phyloP scores from a whole-genome alignment of 2,888 invertebrate species.

The Sminthurides aquaticus region DNA sequence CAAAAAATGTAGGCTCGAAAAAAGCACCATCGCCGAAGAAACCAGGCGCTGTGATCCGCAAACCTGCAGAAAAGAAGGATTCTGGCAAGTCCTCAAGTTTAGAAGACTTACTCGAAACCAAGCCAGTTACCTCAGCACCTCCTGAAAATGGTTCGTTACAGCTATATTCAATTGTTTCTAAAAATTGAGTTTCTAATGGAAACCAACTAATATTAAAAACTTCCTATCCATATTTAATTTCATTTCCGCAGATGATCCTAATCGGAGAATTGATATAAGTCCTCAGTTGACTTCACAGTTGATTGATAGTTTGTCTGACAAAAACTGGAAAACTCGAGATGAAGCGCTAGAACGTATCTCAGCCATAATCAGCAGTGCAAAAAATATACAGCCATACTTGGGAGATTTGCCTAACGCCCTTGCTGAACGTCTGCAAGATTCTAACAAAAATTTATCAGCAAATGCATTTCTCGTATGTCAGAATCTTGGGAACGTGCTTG shows the following conservation, averaged over 20 bases:
- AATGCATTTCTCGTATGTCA: slow-evolving; percentile 76
- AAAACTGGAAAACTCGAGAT: slow-evolving; percentile 54
- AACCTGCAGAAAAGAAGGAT: slow-evolving; percentile 35
- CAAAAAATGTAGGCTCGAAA: slow-evolving; percentile 30
- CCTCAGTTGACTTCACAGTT: slow-evolving; percentile 30
- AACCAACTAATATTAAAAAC: too few species aligned
- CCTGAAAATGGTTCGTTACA: slow-evolving; percentile 8
- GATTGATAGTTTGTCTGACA: slow-evolving; percentile 42
- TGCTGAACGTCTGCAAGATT: slow-evolving; percentile 70
- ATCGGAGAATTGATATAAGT: slow-evolving; percentile 23
- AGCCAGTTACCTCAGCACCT: slow-evolving; percentile 4
- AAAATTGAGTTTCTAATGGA: not conserved
- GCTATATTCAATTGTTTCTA: not conserved
- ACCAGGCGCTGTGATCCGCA: slow-evolving; percentile 31
- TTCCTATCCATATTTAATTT: not conserved
- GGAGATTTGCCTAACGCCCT: slow-evolving; percentile 78
- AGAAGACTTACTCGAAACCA: slow-evolving; percentile 13
- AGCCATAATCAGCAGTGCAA: slow-evolving; percentile 63
- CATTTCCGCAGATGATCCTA: slow-evolving; percentile 11
- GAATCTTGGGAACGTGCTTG: slow-evolving; percentile 72
- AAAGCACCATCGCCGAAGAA: slow-evolving; percentile 32
- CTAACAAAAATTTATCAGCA: slow-evolving; percentile 85
- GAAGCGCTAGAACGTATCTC: slow-evolving; percentile 68
- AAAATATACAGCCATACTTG: slow-evolving; percentile 67
- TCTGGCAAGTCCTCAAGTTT: slow-evolving; percentile 12